A percentile compares a stretch with the other conserved stretches of the same genome.
phyloP scores from a whole-genome alignment of 2,888 invertebrate species.

The Leptinotarsa rubiginosa region DNA sequence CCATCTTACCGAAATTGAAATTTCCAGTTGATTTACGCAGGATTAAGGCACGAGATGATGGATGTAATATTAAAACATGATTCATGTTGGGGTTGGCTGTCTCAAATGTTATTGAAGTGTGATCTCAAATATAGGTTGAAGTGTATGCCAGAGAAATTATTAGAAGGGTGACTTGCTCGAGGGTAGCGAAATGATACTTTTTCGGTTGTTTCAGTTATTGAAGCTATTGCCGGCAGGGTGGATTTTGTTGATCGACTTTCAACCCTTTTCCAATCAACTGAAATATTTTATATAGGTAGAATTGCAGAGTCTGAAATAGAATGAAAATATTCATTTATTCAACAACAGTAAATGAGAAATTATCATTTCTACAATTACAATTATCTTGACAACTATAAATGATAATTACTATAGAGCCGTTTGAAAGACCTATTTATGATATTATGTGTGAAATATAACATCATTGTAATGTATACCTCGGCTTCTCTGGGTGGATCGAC shows the following conservation, averaged over 20 bases:
- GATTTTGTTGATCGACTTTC: not conserved
- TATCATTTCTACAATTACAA: no score
- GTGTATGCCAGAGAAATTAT: not conserved
- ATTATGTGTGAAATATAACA: no score
- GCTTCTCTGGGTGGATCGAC: no score
- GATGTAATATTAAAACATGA: constrained; percentile 16
- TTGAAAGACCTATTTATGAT: no score
- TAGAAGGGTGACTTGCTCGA: not conserved
- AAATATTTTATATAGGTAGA: no score
- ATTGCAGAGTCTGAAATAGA: no score
- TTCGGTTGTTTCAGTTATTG: not conserved
- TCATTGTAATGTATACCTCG: no score
- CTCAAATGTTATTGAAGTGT: not conserved
- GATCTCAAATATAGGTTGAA: not conserved
- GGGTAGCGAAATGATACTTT: not conserved
- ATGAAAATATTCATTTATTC: no score
- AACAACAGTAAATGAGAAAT: no score
- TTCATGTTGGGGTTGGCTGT: constrained; percentile 14
- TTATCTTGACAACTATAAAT: no score
- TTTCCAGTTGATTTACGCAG: constrained; percentile 20
- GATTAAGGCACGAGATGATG: constrained; percentile 15
- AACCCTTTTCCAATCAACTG: no score
- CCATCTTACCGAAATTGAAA: constrained; percentile 24
- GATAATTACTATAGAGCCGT: no score
- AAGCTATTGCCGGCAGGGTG: not conserved